Evolutionary conservation across 2,888 invertebrate species (phyloP), one percentile per base, ranked within the genome.

Genomic region (Microplitis manilae): DNA sequence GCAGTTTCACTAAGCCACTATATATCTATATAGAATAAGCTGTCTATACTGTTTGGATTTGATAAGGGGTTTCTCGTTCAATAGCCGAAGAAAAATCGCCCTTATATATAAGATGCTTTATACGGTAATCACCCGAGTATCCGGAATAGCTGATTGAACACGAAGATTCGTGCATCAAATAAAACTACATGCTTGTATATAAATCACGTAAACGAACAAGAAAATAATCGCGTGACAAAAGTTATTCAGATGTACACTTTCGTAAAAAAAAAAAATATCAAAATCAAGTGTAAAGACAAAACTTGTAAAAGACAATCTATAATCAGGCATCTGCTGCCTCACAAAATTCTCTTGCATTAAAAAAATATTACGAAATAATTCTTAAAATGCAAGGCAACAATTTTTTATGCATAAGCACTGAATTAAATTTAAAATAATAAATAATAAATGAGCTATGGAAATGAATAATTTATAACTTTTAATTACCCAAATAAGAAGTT

Each of bases 141-240:
- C 50, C 30, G 30, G 59, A 60, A 70, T 72, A 61, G 60, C 50
- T 13, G 13, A 78, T 75, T 77, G 76, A 73, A 73, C 82, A 82
- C 81, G 82, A 81, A 82, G 76, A 73, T 82, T 81, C 81, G 78
- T 77, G 81, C 77, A 50, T 50, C 72, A 76, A 79, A 79, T 73
- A 68, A 67, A 68, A 60, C 68, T 30, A 61, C 30, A 30, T 68
- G 68, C 73, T 68, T 60, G 72, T 40, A 61, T 41, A 72, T 67
- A 40, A 73, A 78, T 69, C 79, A 80, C 77, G 81, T 73, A 72
- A 79, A 79, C 72, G 68, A 70, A 69, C 75, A 75, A 79, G 50
- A 50, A 50, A 50, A 50, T 13, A 81, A 81, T 82, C 79, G 82
- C 82, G 82, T 82, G 82, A 82, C 81, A 79, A 80, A 80, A 82